Evolutionary conservation across 2,888 invertebrate species (phyloP).

Genomic region (Gnatocerus cornutus): DNA sequence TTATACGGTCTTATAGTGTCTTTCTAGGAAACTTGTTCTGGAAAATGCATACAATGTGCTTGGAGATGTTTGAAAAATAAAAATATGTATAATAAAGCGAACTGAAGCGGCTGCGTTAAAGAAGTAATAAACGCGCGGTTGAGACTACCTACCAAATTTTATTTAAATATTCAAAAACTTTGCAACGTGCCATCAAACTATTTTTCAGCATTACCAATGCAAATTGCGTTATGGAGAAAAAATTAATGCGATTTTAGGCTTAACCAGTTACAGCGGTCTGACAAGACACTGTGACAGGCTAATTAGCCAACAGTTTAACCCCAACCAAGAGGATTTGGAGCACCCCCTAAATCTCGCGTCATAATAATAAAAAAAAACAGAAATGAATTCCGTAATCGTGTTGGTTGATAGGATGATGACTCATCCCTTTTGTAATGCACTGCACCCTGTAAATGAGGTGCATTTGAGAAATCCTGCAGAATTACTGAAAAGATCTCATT

Average conservation of each 20-base stretch:
- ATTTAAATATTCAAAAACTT: conserved; percentile 43
- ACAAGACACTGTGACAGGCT: conserved; percentile 43
- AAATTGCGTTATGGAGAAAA: conserved; percentile 40
- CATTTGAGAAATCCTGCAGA: conserved; percentile 31
- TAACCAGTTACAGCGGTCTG: conserved; percentile 28
- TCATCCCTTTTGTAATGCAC: conserved; percentile 36
- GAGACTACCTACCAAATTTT: conserved; percentile 8
- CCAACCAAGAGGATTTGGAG: conserved; percentile 18
- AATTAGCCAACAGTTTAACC: conserved; percentile 38
- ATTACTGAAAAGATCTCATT: conserved; percentile 34
- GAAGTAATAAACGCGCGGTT: not conserved
- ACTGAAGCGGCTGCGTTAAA: conserved; percentile 6
- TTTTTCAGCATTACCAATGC: conserved; percentile 37
- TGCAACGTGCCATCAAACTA: conserved; percentile 40
- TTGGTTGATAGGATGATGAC: conserved; percentile 27
- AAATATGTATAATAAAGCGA: conserved; percentile 20
- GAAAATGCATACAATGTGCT: conserved; percentile 36
- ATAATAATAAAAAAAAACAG: conserved; percentile 19
- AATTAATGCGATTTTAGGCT: conserved; percentile 39
- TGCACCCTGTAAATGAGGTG: conserved; percentile 44
- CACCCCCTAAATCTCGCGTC: conserved; percentile 19
- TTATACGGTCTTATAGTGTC: conserved; percentile 48
- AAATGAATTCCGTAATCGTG: conserved; percentile 21
- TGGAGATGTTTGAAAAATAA: conserved; percentile 16
- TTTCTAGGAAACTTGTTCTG: conserved; percentile 30